Evolutionary conservation across 1,140 invertebrate genomes (phyloP), one percentile per base, ranked within the genome.

Genomic region (Neodiprion lecontei): DNA sequence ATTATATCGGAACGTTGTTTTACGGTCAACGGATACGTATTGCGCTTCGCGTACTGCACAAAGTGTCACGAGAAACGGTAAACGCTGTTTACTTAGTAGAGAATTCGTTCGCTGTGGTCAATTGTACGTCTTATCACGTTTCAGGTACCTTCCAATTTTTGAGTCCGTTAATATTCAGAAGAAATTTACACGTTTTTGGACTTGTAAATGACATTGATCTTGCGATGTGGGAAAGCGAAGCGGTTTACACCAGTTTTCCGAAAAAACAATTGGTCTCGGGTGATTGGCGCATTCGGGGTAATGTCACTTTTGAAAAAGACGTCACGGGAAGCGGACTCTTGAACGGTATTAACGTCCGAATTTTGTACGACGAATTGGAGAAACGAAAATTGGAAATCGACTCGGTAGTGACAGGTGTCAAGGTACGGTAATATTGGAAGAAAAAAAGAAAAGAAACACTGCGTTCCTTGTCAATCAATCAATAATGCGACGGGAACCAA

Each of bases 81-180:
- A 61, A 61, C n/a, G 53, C n/a, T 61, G 53, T 61, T 61, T 61
- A 12, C n/a, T 40, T 40, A 40, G 28, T 61, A 3, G 53, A 61
- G 53, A 61, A 61, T 61, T 61, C 4, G 53, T 61, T 12, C 53
- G 4, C 53, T 40, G 53, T 61, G 53, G 28, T 61, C 8, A 61
- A 61, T 61, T 61, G 53, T 61, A 17, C 11, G 11, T 12, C 53
- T 61, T 14, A 12, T 61, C 53, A 61, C n/a, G 53, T 74, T 78
- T 9, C 53, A 84, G 83, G 83, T 14, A 82, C 80, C 28, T 80
- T 88, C 9, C 69, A 81, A 21, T 89, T 89, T 50, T 48, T 82
- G 48, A 78, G 76, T 23, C 79, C 84, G 21, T 67, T 89, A 8
- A 9, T 81, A 14, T 66, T 89, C 1, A 70, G 83, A 9, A 69